Evolutionary conservation across 2,113 vertebrate species (phyloP).

Genomic region (Hydrochoerus hydrochaeris): DNA sequence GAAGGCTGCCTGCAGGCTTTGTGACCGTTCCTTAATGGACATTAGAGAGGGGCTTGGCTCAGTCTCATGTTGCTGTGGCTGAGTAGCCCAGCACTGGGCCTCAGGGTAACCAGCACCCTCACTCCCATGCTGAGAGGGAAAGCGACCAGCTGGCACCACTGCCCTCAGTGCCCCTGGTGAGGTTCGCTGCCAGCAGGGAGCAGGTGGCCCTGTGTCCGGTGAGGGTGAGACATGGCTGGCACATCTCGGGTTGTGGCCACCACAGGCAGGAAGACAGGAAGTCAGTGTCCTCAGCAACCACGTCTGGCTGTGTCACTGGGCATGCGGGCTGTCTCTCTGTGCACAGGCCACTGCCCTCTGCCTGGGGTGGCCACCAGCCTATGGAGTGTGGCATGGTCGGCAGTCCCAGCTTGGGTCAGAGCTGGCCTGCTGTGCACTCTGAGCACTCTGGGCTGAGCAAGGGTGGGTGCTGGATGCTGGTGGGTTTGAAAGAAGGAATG

Average conservation of each 20-base stretch:
- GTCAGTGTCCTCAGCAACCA: neutral
- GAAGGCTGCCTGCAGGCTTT: neutral
- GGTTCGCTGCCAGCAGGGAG: neutral
- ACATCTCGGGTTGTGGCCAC: neutral
- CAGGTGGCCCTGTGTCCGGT: neutral
- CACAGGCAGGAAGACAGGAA: neutral
- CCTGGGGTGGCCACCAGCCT: neutral
- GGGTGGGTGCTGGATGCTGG: neutral
- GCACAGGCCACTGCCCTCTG: neutral
- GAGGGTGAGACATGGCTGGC: neutral
- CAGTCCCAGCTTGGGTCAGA: neutral
- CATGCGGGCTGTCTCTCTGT: neutral
- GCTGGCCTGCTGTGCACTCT: neutral
- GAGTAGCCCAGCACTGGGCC: neutral
- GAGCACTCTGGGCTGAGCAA: neutral
- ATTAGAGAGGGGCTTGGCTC: neutral
- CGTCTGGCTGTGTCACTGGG: neutral
- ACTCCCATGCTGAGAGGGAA: no score
- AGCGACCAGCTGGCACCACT: neutral
- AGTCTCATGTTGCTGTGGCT: fast-evolving
- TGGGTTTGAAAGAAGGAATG: neutral
- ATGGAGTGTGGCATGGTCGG: neutral
- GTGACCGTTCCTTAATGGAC: no score
- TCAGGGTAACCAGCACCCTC: neutral
- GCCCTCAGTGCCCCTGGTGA: neutral